Conservation (phyloP, 2,113 vertebrate species). For the Gracilinanus agilis region DNA sequence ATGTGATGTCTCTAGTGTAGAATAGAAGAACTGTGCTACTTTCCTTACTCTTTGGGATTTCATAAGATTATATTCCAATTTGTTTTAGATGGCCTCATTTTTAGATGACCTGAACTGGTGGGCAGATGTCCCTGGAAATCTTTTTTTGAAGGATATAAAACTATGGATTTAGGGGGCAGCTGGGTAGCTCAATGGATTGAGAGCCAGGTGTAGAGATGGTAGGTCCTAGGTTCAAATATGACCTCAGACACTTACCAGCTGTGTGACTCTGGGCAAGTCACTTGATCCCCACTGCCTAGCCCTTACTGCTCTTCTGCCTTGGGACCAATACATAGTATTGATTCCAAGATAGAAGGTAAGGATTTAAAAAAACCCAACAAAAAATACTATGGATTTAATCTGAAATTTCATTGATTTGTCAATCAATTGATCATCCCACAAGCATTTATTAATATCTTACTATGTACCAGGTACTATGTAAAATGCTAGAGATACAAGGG, state of each 20-base stretch:
- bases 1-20: background rate
- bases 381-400: background rate
- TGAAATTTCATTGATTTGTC: background rate
- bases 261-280: no score
- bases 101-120: background rate
- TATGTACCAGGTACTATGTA: background rate
- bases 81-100: background rate
- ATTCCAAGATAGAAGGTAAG: no score
- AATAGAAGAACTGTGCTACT: background rate
- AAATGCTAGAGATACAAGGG: background rate
- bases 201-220: no score
- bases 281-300: no score
- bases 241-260: no score
- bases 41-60: background rate
- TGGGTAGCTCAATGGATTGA: no score
- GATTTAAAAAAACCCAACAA: no score
- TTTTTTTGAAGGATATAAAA: background rate
- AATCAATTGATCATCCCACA: background rate
- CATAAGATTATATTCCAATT: background rate
- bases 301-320: no score
- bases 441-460: background rate
- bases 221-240: no score
- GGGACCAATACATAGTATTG: no score
- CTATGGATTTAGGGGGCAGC: background rate
- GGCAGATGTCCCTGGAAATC: background rate